Evolutionary conservation across 1,140 invertebrate species (phyloP).

Genomic region (Drosophila pectinifera): DNA sequence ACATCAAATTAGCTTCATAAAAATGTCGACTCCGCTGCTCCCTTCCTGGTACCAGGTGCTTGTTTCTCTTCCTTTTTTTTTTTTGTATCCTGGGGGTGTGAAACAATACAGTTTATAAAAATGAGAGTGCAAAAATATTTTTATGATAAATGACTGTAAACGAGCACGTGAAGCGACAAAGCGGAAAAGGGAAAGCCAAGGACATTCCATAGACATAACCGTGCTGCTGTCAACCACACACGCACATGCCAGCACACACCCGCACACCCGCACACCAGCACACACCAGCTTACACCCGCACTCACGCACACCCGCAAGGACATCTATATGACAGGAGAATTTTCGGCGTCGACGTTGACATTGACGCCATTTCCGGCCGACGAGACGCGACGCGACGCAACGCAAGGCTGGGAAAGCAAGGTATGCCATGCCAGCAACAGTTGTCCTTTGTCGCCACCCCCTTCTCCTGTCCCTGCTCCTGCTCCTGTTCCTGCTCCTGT

Average conservation of each 20-base stretch:
- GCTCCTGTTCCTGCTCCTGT: no score
- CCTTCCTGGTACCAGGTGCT: constrained; percentile 1
- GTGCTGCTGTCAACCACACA: constrained; percentile 77
- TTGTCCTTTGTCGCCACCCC: constrained; percentile 56
- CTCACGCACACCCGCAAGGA: constrained; percentile 16
- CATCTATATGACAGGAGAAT: constrained; percentile 57
- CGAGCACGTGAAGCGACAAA: constrained; percentile 74
- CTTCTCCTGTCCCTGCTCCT: no score
- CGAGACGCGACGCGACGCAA: constrained; percentile 19
- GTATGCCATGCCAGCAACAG: constrained; percentile 39
- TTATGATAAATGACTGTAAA: constrained; percentile 83
- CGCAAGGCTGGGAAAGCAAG: constrained; percentile 3
- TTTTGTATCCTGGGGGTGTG: constrained; percentile 41
- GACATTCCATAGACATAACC: constrained; percentile 74
- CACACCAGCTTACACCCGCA: constrained; percentile 27
- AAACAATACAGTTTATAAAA: constrained; percentile 83
- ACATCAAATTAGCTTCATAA: constrained; percentile 83
- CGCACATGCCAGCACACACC: constrained; percentile 61
- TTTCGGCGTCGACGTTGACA: constrained; percentile 79
- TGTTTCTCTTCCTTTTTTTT: constrained; percentile 2
- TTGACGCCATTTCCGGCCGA: constrained; percentile 81
- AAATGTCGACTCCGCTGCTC: constrained; percentile 61
- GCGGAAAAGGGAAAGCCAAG: constrained; percentile 23
- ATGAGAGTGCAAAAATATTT: constrained; percentile 82
- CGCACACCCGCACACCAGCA: constrained; percentile 50